phyloP scores from a whole-genome alignment of 2,888 invertebrate genomes.

The Microctonus hyperodae region DNA sequence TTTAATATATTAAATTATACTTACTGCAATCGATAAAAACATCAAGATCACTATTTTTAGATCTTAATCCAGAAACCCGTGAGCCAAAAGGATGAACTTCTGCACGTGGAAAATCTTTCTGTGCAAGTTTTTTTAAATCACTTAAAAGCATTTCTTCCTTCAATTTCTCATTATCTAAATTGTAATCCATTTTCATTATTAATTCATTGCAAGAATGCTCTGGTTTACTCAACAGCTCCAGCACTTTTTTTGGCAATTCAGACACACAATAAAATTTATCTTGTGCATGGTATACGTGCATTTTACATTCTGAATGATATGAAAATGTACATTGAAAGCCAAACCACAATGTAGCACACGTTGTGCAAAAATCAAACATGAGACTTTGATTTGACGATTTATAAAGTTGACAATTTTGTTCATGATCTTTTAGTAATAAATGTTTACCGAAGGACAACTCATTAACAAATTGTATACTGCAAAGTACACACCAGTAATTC shows the following conservation, averaged over 20 bases:
- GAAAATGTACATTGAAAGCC: slow-evolving; percentile 25
- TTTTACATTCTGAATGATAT: slow-evolving; percentile 15
- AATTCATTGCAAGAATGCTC: slow-evolving; percentile 35
- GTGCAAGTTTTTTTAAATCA: slow-evolving; percentile 42
- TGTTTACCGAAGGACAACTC: slow-evolving; percentile 29
- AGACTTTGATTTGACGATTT: neutral
- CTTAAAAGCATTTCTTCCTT: slow-evolving; percentile 34
- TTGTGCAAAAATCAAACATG: slow-evolving; percentile 35
- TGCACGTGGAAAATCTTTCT: slow-evolving; percentile 38
- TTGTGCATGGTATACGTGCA: slow-evolving; percentile 5
- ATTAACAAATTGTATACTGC: neutral
- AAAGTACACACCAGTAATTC: slow-evolving; percentile 37
- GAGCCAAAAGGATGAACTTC: slow-evolving; percentile 70
- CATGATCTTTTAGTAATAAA: slow-evolving; percentile 10
- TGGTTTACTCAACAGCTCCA: slow-evolving; percentile 22
- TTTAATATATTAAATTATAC: slow-evolving; percentile 17
- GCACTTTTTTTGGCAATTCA: slow-evolving; percentile 22
- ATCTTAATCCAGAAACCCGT: slow-evolving; percentile 66
- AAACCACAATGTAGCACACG: slow-evolving; percentile 33
- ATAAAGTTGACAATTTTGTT: too few relatives aligned
- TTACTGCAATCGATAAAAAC: slow-evolving; percentile 55
- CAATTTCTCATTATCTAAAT: slow-evolving; percentile 27
- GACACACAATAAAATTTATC: slow-evolving; percentile 6
- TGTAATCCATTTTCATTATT: slow-evolving; percentile 36
- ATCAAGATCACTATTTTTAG: slow-evolving; percentile 51